Evolutionary conservation across 2,797 vertebrate species (phyloP).

Genomic region (Gymnothorax javanicus): DNA sequence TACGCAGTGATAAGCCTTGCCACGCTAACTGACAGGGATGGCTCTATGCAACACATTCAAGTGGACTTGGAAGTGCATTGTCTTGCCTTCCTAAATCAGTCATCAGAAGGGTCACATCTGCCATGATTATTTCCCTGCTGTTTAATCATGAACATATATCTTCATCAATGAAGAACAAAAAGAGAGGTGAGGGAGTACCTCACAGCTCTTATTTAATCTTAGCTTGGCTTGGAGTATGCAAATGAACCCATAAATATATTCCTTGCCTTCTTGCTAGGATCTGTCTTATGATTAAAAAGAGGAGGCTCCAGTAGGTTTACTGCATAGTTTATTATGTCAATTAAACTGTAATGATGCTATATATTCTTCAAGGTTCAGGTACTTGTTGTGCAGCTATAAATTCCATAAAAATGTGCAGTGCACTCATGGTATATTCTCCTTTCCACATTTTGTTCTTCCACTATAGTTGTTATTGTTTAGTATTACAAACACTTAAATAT

Average conservation of each 20-base stretch:
- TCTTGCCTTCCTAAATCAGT: not conserved
- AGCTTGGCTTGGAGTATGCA: not conserved
- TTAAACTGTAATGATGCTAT: conserved; percentile 10
- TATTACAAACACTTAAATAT: not conserved
- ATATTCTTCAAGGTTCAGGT: not conserved
- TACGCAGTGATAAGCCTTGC: conserved; percentile 21
- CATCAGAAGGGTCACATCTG: not conserved
- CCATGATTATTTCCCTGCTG: too few relatives aligned
- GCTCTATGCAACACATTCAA: not conserved
- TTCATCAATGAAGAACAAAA: not conserved
- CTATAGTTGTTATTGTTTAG: too few relatives aligned
- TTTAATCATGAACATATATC: conserved; percentile 14
- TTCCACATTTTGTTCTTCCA: too few relatives aligned
- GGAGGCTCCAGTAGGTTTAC: not conserved
- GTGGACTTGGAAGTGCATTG: not conserved
- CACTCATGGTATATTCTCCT: not conserved
- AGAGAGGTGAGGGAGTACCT: not conserved
- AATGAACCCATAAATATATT: not conserved
- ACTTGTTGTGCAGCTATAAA: not conserved
- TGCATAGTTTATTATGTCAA: not conserved
- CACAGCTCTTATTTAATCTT: not conserved
- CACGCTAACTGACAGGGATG: conserved; percentile 17
- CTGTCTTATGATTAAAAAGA: not conserved
- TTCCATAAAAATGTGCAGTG: not conserved
- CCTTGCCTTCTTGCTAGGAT: not conserved